These are phyloP conservation scores for Mercenaria mercenaria DNA, from an alignment of 1,140 invertebrate genomes.

Conservation along the genomic window DNA sequence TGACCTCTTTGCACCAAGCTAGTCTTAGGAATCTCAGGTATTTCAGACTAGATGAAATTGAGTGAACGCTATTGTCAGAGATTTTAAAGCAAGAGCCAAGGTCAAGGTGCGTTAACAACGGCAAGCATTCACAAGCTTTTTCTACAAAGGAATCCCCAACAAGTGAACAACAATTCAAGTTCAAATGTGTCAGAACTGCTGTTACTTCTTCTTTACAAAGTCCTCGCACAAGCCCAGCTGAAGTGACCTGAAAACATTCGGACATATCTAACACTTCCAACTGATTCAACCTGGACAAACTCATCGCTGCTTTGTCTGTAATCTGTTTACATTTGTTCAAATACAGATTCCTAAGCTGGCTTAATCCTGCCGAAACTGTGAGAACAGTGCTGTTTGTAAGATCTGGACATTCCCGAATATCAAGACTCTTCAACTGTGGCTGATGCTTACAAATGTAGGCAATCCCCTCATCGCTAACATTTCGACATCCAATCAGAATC, in stretches of 20 bases:
- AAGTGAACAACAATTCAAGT: slow-evolving; percentile 88
- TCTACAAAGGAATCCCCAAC: slow-evolving; percentile 89
- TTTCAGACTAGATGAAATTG: slow-evolving; percentile 88
- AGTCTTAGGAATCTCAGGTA: slow-evolving; percentile 89
- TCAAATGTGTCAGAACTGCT: slow-evolving; percentile 87
- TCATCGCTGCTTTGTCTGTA: slow-evolving; percentile 88
- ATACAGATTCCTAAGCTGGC: slow-evolving; percentile 73
- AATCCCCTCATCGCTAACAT: slow-evolving; percentile 89
- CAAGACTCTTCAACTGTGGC: slow-evolving; percentile 88
- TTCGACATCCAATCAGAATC: slow-evolving; percentile 89
- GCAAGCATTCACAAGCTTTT: slow-evolving; percentile 82
- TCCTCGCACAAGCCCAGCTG: slow-evolving; percentile 87
- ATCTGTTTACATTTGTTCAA: slow-evolving; percentile 86
- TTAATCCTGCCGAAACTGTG: slow-evolving; percentile 88
- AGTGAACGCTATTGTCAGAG: slow-evolving; percentile 89
- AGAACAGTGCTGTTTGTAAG: slow-evolving; percentile 89
- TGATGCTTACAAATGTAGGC: slow-evolving; percentile 88
- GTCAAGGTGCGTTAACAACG: slow-evolving; percentile 88
- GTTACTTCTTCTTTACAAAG: slow-evolving; percentile 86
- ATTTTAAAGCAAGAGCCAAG: slow-evolving; percentile 90
- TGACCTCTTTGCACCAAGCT: slow-evolving; percentile 89
- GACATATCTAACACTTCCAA: slow-evolving; percentile 89
- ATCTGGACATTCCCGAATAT: slow-evolving; percentile 89
- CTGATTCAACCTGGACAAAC: slow-evolving; percentile 87
- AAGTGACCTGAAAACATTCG: slow-evolving; percentile 89